A percentile compares a stretch with the other conserved stretches of the same genome.
phyloP scores from a whole-genome alignment of 2,113 vertebrate species.

The Antennarius striatus region DNA sequence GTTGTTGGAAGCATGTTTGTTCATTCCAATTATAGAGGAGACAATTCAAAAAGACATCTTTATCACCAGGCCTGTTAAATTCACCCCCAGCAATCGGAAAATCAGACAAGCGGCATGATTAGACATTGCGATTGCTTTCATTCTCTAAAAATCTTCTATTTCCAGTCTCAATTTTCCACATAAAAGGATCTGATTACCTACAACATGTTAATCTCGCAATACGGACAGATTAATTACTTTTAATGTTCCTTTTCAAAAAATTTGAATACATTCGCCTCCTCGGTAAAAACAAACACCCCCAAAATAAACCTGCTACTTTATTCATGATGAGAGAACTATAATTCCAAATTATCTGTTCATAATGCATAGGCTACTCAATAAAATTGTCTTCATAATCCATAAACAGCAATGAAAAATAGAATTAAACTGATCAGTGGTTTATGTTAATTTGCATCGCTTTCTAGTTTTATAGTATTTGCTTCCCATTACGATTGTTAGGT shows the following conservation, averaged over 20 bases:
- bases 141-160: constrained; percentile 26
- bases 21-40: constrained; percentile 22
- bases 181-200: constrained; percentile 40
- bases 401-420: too few relatives aligned
- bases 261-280: constrained; percentile 5
- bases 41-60: constrained; percentile 26
- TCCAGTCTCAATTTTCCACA: constrained; percentile 33
- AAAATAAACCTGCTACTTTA: constrained; percentile 26
- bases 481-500: too few relatives aligned
- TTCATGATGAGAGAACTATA: constrained; percentile 13
- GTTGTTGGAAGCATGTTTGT: constrained; percentile 23
- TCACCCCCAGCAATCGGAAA: constrained; percentile 18
- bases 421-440: too few relatives aligned
- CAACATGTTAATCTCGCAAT: constrained; percentile 6
- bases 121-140: constrained; percentile 34
- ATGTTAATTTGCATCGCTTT: too few relatives aligned
- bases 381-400: too few relatives aligned
- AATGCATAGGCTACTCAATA: too few relatives aligned
- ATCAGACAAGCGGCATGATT: constrained; percentile 26
- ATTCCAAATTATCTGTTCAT: too few relatives aligned
- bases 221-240: constrained; percentile 18
- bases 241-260: constrained; percentile 15
- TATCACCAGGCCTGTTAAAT: constrained; percentile 35
- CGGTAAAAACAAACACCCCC: constrained; percentile 5
- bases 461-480: too few relatives aligned